phyloP scores from a whole-genome alignment of 2,113 vertebrate species.

The Tringa solitaria region DNA sequence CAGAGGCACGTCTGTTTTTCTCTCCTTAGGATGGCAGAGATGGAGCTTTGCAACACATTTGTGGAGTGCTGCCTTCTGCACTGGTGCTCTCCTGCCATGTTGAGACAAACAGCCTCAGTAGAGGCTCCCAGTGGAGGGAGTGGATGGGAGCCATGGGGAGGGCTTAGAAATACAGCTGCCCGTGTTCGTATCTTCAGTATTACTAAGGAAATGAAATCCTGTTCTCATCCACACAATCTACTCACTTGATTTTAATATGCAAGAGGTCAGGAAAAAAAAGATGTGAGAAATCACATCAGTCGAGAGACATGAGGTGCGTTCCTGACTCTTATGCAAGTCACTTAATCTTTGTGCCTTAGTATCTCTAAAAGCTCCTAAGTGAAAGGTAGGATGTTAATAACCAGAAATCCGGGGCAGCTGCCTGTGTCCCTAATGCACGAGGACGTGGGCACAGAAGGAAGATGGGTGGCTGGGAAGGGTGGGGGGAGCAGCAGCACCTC shows the following conservation, averaged over 20 bases:
- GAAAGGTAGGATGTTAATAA: neutral
- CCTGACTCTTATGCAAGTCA: neutral
- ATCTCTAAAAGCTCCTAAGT: neutral
- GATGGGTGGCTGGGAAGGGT: neutral
- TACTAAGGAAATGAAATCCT: neutral
- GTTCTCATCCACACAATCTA: neutral
- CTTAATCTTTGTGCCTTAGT: constrained; percentile 38
- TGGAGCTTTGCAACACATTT: neutral
- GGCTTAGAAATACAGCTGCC: neutral
- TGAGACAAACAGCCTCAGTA: neutral
- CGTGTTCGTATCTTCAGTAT: neutral
- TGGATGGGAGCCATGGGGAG: neutral
- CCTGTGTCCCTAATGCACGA: rapidly evolving
- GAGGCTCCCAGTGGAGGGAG: neutral
- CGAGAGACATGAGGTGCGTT: neutral
- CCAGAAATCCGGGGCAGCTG: neutral
- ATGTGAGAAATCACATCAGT: neutral
- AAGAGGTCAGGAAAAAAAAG: neutral
- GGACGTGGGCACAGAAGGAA: neutral
- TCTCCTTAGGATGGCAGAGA: neutral
- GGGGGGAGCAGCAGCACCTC: neutral
- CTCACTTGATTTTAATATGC: neutral
- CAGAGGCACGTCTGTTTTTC: neutral
- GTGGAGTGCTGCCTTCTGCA: neutral
- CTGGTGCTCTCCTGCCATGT: neutral